These are phyloP conservation scores for Imbricaverruca yamaguchii DNA, from an alignment of 2,888 invertebrate genomes.

Conservation along the genomic window DNA sequence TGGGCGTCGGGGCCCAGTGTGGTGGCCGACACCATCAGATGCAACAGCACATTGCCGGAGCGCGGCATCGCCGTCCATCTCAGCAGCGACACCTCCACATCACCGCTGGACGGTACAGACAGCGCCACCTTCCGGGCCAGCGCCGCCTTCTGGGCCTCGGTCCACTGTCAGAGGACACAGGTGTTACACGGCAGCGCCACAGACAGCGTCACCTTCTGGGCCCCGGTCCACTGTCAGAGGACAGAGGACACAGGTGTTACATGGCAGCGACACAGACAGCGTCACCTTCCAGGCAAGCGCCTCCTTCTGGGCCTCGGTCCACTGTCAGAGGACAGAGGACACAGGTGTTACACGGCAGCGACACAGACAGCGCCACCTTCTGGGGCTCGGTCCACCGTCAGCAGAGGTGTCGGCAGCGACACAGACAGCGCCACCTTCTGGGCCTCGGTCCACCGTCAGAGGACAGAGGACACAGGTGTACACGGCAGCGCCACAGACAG, in stretches of 20 bases:
- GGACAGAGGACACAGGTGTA: no score
- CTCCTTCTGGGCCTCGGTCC: slow-evolving; percentile 63
- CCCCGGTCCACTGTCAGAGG: no score
- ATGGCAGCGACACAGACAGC: slow-evolving; percentile 60
- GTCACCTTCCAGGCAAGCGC: slow-evolving; percentile 71
- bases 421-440: no score
- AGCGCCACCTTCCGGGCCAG: slow-evolving; percentile 71
- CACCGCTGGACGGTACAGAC: slow-evolving; percentile 48
- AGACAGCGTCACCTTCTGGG: no score
- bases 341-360: no score
- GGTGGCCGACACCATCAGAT: slow-evolving; percentile 31
- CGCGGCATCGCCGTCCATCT: slow-evolving; percentile 8
- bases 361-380: no score
- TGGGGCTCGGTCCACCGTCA: no score
- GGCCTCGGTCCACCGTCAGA: no score
- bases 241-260: no score
- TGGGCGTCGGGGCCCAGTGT: neutral
- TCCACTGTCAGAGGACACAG: slow-evolving; percentile 42
- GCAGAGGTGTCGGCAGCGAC: neutral
- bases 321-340: slow-evolving; percentile 31
- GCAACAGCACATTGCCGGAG: slow-evolving; percentile 29
- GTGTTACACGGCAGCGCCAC: neutral
- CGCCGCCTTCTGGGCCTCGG: slow-evolving; percentile 63
- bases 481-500: slow-evolving; percentile 62
- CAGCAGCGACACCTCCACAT: neutral